phyloP scores from a whole-genome alignment of 1,140 invertebrate species.

The Aricia agestis region DNA sequence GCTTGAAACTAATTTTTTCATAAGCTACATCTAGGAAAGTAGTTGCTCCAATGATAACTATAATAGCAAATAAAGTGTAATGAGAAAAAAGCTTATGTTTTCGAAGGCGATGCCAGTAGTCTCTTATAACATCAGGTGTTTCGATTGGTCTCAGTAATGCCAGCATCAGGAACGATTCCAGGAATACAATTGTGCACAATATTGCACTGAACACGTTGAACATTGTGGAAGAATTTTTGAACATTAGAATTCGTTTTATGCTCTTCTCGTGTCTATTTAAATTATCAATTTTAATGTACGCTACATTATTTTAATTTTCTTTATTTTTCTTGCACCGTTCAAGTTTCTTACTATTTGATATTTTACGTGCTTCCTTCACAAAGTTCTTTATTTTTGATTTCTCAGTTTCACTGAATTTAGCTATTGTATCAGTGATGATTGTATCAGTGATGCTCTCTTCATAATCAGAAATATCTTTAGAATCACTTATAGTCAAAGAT shows the following conservation, averaged over 20 bases:
- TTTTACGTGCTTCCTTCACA: conserved; percentile 34
- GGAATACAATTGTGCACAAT: conserved; percentile 32
- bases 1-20: background rate
- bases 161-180: conserved; percentile 40
- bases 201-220: conserved; percentile 35
- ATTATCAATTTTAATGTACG: background rate
- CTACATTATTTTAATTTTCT: conserved; percentile 39
- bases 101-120: conserved; percentile 40
- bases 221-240: background rate
- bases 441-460: background rate
- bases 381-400: conserved; percentile 34
- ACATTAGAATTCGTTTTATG: background rate
- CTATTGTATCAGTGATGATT: conserved; percentile 15
- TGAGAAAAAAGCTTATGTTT: conserved; percentile 17
- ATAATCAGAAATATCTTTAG: background rate
- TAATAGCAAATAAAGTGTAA: background rate
- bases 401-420: conserved; percentile 39
- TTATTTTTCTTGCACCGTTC: conserved; percentile 17
- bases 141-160: conserved; percentile 44
- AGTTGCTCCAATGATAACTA: background rate
- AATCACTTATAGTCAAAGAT: background rate
- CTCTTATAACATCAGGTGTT: conserved; percentile 43
- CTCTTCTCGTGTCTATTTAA: background rate
- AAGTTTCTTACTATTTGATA: conserved; percentile 21
- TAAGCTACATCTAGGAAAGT: background rate